phyloP scores from a whole-genome alignment of 2,888 invertebrate species.

The Aphidius colemani region DNA sequence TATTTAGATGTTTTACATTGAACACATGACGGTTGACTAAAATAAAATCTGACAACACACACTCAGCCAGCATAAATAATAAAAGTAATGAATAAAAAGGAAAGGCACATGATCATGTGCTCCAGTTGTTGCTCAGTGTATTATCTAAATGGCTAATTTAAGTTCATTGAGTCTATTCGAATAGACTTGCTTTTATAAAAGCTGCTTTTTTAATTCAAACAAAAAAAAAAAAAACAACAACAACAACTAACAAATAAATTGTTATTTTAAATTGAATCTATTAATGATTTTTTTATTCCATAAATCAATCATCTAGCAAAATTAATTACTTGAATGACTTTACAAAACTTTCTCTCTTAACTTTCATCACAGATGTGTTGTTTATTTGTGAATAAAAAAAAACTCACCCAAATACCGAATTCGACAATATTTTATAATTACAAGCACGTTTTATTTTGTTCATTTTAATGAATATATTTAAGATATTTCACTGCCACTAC shows the following conservation, averaged over 20 bases:
- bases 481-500: too few relatives aligned
- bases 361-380: not conserved
- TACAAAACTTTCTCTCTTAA: not conserved
- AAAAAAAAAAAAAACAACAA: not conserved
- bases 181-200: not conserved
- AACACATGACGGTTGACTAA: not conserved
- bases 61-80: too few relatives aligned
- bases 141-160: conserved; percentile 23
- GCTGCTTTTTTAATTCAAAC: not conserved
- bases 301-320: not conserved
- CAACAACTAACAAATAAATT: not conserved
- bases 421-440: conserved; percentile 13
- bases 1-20: not conserved
- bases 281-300: not conserved
- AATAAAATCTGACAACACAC: too few relatives aligned
- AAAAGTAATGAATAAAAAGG: conserved; percentile 20
- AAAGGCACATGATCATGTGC: conserved; percentile 35
- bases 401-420: conserved; percentile 16
- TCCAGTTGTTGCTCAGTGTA: conserved; percentile 31
- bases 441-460: conserved; percentile 10
- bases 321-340: not conserved
- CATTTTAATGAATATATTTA: not conserved
- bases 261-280: not conserved
- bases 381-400: not conserved
- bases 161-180: conserved; percentile 1